phyloP scores from a whole-genome alignment of 2,797 vertebrate species.

The Aldrovandia affinis region DNA sequence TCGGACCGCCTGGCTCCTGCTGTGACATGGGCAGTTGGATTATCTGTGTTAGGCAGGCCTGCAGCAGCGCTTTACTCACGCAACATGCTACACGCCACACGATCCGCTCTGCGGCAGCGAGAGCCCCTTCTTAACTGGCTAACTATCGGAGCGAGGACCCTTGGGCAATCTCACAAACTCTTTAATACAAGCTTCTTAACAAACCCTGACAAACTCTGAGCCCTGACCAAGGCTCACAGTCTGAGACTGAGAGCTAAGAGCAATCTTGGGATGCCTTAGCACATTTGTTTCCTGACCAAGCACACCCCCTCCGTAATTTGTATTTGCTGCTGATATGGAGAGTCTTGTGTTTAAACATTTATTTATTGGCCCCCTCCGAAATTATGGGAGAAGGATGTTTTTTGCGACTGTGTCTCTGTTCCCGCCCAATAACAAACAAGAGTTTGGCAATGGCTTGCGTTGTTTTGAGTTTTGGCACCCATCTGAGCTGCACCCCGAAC shows the following conservation, averaged over 20 bases:
- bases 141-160: not conserved
- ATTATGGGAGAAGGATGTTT: conserved; percentile 27
- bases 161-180: not conserved
- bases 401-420: not conserved
- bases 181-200: not conserved
- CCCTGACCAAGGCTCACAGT: too few relatives aligned
- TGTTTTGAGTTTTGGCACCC: not conserved
- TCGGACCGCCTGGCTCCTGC: conserved; percentile 11
- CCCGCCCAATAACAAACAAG: conserved; percentile 4
- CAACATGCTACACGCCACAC: not conserved
- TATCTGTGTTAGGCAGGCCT: not conserved
- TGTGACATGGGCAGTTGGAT: not conserved
- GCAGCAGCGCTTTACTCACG: not conserved
- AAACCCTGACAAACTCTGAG: not conserved
- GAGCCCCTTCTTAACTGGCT: not conserved
- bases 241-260: not conserved
- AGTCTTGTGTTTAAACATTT: not conserved
- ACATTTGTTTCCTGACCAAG: not conserved
- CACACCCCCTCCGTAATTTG: not conserved
- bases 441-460: not conserved
- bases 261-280: not conserved
- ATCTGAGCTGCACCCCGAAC: conserved; percentile 6
- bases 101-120: not conserved
- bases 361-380: not conserved
- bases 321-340: not conserved